These are phyloP conservation scores for Pipistrellus nathusii DNA, from an alignment of 2,797 vertebrate genomes.

Conservation along the genomic window DNA sequence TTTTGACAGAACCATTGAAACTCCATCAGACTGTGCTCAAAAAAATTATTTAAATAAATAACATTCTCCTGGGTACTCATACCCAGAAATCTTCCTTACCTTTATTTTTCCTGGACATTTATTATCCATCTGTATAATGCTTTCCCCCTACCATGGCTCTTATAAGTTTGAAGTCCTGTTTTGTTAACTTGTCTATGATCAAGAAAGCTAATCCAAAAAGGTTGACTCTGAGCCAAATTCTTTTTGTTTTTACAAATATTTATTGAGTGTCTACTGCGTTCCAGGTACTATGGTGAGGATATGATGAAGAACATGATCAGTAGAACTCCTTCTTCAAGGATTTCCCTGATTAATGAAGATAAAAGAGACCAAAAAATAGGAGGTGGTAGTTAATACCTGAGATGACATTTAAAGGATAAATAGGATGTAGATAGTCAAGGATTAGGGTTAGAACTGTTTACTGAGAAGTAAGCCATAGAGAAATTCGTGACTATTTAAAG, in stretches of 20 bases:
- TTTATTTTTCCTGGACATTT: neutral
- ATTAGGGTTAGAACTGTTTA: neutral
- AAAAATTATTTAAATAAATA: neutral
- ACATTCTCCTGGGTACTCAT: neutral
- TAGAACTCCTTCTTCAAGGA: neutral
- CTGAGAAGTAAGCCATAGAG: neutral
- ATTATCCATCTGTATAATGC: neutral
- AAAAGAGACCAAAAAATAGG: conserved; percentile 9
- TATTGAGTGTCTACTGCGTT: neutral
- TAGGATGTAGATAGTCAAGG: neutral
- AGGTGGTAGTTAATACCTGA: neutral
- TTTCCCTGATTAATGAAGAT: neutral
- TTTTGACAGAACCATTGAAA: neutral
- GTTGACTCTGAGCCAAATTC: neutral
- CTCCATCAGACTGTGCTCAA: neutral
- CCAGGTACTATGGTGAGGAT: neutral
- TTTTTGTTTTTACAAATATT: neutral
- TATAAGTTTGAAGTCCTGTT: neutral
- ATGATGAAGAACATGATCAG: neutral
- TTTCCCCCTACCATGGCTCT: neutral
- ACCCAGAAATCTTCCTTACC: neutral
- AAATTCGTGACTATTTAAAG: neutral
- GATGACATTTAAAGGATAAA: neutral
- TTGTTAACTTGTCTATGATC: conserved; percentile 1
- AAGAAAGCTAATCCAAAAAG: neutral